These are phyloP conservation scores for Geococcyx californianus DNA, from an alignment of 2,113 vertebrate genomes.

Conservation along the genomic window DNA sequence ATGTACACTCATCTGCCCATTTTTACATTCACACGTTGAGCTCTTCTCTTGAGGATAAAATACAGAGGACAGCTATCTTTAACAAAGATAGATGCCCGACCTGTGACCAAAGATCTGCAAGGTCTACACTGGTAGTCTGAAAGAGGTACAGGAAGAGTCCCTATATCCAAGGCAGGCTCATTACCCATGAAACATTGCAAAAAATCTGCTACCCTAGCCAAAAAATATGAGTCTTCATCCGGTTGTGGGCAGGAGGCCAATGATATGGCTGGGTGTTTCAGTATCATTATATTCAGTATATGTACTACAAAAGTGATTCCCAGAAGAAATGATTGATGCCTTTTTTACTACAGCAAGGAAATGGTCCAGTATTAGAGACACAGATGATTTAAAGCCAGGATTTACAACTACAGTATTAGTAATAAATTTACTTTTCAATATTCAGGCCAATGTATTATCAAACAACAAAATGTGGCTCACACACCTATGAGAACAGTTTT, in stretches of 20 bases:
- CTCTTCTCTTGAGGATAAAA: neutral
- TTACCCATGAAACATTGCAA: neutral
- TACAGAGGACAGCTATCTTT: neutral
- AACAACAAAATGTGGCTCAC: conserved; percentile 48
- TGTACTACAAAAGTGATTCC: neutral
- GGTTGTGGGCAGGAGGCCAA: neutral
- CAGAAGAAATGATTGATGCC: conserved; percentile 22
- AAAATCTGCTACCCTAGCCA: neutral
- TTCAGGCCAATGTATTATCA: conserved; percentile 12
- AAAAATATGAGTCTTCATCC: neutral
- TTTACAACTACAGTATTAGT: conserved; percentile 6
- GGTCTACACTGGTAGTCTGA: neutral
- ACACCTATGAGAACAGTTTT: conserved; percentile 18
- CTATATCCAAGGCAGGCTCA: neutral
- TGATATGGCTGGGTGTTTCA: neutral
- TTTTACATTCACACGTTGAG: neutral
- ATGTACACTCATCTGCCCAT: neutral
- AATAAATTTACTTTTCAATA: conserved; percentile 60
- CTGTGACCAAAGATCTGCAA: neutral
- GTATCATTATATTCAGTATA: neutral
- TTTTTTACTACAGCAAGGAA: conserved; percentile 17
- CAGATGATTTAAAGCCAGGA: conserved; percentile 46
- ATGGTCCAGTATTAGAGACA: conserved; percentile 2
- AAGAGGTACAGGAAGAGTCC: neutral
- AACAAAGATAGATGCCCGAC: neutral